Conservation (phyloP, 2,797 vertebrate species). For the Psittacula echo region DNA sequence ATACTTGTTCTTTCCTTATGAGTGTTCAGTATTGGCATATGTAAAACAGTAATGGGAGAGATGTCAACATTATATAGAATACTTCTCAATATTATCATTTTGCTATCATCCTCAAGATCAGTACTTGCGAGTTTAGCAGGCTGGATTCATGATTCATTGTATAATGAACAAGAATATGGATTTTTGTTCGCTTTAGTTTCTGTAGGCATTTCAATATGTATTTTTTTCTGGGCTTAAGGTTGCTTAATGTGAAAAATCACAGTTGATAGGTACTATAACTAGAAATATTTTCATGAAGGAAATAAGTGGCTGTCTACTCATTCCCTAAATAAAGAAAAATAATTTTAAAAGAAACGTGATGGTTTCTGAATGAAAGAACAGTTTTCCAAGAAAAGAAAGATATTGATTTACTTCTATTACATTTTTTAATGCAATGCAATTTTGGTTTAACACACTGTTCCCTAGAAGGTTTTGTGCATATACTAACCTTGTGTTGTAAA, state of each 20-base stretch:
- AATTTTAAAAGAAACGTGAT: background rate
- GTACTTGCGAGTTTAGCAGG: slow-evolving; percentile 15
- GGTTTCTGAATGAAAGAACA: slow-evolving; percentile 30
- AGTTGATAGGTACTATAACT: slow-evolving; percentile 28
- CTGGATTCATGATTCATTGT: slow-evolving; percentile 42
- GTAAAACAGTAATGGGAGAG: slow-evolving; percentile 62
- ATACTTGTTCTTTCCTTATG: slow-evolving; percentile 55
- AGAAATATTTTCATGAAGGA: background rate
- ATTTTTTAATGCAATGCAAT: background rate
- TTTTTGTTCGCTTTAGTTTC: slow-evolving; percentile 43
- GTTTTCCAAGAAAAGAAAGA: slow-evolving; percentile 34
- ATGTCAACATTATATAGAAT: slow-evolving; percentile 63
- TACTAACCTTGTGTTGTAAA: background rate
- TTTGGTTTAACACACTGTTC: background rate
- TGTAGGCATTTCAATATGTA: slow-evolving; percentile 27
- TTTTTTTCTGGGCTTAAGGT: slow-evolving; percentile 25
- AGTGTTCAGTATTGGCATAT: slow-evolving; percentile 60
- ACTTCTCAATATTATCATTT: slow-evolving; percentile 57
- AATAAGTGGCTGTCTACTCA: slow-evolving; percentile 1
- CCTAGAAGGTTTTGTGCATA: background rate
- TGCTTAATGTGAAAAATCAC: slow-evolving; percentile 48
- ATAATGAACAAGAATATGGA: slow-evolving; percentile 43
- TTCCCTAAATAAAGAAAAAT: slow-evolving; percentile 29
- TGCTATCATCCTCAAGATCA: slow-evolving; percentile 46
- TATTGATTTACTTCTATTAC: background rate